Base-by-base conservation (phyloP, 2,888 invertebrate genomes). In the Archips crataeganus region DNA sequence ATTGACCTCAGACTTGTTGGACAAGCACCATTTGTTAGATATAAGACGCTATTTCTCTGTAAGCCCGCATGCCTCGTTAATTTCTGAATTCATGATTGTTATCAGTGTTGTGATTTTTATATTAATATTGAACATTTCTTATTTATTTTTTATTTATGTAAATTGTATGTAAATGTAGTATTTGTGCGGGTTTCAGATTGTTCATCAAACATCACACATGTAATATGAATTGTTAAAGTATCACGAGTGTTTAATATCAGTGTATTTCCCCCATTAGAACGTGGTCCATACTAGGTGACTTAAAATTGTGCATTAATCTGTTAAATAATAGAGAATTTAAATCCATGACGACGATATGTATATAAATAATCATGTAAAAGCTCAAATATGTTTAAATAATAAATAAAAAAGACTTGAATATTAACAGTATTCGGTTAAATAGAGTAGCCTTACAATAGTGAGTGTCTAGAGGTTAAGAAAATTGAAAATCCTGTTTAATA, bases 241-340 rank as follows among this genome's bases (percentile, higher is more conserved):
- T 72, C 62, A 74, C 71, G 57, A 75, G 76, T 51, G 69, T 75
- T 64, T 77, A 75, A 77, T 75, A 76, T 78, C 73, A 79, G 72
- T 78, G 77, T 78, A 81, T 79, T 84, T 85, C 81, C 91, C 85
- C 91, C 85, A 81, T 90, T 94, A 93, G 93, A 90, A 89, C 85
- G 94, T 90, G 94, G 94, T 94, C 94, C 94, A 94, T 90, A 88
- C 84, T 93, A 94, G 91, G 92, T 93, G 93, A 94, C 92, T 94
- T 94, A 94, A 93, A 87, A 89, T 87, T 88, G 91, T 93, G 92
- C 91, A 92, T 93, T 94, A 94, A 92, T 91, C 83, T 85, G 80
- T 85, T 88, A 87, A 87, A 86, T 89, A 89, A 90, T 89, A 86
- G 82, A 86, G 83, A 86, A 83, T 80, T 79, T 84, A 86, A 84